These are phyloP conservation scores for Umimayanthus chanpuru DNA, from an alignment of 92 coral and sea anemone genomes.

Conservation along the genomic window DNA sequence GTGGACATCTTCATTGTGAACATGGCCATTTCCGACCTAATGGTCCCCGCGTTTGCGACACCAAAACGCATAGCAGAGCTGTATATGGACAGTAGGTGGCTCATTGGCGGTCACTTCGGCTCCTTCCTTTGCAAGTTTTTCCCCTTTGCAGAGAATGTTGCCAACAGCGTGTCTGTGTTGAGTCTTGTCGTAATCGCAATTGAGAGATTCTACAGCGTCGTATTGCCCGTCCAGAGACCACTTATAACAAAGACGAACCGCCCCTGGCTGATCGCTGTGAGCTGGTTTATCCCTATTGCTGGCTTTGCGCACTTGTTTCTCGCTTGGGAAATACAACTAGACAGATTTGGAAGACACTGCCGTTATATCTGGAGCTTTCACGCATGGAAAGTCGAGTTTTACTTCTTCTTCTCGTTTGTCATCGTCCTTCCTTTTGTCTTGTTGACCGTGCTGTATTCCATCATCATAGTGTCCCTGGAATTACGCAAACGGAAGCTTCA, in stretches of 20 bases:
- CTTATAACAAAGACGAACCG: constrained; percentile 24
- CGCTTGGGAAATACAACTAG: neutral
- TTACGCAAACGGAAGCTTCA: constrained; percentile 17
- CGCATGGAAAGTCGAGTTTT: constrained; percentile 22
- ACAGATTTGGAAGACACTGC: neutral
- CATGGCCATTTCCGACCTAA: constrained; percentile 36
- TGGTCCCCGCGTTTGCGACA: constrained; percentile 20
- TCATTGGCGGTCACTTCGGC: constrained; percentile 23
- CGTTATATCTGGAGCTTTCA: neutral
- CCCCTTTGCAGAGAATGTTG: constrained; percentile 35
- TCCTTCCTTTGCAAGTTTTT: constrained; percentile 44
- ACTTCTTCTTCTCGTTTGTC: constrained; percentile 21
- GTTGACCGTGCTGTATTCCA: constrained; percentile 13
- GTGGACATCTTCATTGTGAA: constrained; percentile 34
- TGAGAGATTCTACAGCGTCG: constrained; percentile 28
- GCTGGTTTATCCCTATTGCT: constrained; percentile 23
- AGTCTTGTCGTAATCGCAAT: constrained; percentile 20
- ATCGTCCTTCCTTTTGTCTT: constrained; percentile 8
- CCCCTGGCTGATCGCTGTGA: neutral
- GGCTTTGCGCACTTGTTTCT: constrained; percentile 17
- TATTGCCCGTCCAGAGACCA: constrained; percentile 20
- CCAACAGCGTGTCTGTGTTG: constrained; percentile 26
- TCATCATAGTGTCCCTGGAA: constrained; percentile 19
- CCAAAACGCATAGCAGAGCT: constrained; percentile 31
- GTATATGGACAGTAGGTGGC: neutral